Evolutionary conservation across 1,140 invertebrate species (phyloP), one percentile per base, ranked within the genome.

Genomic region (Rhopalosiphum maidis): DNA sequence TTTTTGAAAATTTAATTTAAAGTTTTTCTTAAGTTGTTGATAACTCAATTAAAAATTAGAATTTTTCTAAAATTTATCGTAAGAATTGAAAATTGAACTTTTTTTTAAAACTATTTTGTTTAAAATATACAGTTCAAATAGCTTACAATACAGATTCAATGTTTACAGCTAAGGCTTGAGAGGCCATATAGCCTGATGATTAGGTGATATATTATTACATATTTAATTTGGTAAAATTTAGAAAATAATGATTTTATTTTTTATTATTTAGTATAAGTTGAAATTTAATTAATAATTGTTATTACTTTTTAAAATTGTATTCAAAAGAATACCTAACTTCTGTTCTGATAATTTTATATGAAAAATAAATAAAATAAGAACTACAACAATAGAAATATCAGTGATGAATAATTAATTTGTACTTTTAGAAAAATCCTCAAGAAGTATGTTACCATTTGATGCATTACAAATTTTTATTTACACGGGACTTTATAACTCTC

Each of bases 391-490:
- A 15, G n/a, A 77, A n/a, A 18, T 18, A 77, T n/a, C 5, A n/a
- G 60, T n/a, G 18, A n/a, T 77, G 15, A 77, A 77, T 23, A 85
- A 35, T 2, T 87, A 48, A 87, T 87, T 25, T 87, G 5, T 55
- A 54, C 46, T 68, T 90, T n/a, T 82, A 93, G 91, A 93, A 93
- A 93, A 30, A 54, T 8, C 91, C 91, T 1, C 35, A 93, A 85
- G 48, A 54, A 37, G 91, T 93, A n/a, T 93, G 91, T 93, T 54
- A 55, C 35, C 82, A 93, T 41, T n/a, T 93, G 46, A 93, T 93
- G 23, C 43, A 21, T 4, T 85, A 86, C 82, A 86, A 51, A 93
- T 93, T 93, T 93, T 55, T 93, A 55, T 93, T 86, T 21, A 86
- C 82, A 37, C 46, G 48, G 7, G 48, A 93, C 41, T 93, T 93